phyloP scores from a whole-genome alignment of 2,113 vertebrate genomes.

The Perca schrenkii region DNA sequence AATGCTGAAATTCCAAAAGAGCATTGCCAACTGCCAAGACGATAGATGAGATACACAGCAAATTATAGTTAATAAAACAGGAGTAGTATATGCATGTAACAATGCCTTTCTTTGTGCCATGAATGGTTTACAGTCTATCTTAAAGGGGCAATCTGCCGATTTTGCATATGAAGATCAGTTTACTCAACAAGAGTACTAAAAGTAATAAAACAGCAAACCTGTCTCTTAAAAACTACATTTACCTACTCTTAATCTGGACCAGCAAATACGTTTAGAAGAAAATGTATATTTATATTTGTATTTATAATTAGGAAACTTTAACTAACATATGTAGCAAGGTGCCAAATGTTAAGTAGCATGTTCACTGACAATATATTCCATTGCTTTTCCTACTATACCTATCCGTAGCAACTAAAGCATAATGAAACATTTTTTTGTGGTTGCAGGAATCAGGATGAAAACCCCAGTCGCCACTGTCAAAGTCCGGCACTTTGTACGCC shows the following conservation, averaged over 20 bases:
- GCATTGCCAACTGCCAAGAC: slow-evolving; percentile 39
- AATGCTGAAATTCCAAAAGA: slow-evolving; percentile 63
- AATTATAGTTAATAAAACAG: slow-evolving; percentile 16
- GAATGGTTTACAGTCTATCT: background rate
- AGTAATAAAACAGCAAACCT: background rate
- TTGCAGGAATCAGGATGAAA: background rate
- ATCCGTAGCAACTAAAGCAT: background rate
- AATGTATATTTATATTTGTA: no score
- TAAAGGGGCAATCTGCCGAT: background rate
- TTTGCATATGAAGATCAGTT: background rate
- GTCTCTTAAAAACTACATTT: background rate
- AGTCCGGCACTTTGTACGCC: background rate
- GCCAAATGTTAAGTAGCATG: background rate
- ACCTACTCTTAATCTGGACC: background rate
- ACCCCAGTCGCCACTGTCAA: background rate
- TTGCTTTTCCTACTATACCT: background rate
- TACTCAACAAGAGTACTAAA: background rate
- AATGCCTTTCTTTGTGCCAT: background rate
- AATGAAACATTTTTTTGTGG: background rate
- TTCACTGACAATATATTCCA: background rate
- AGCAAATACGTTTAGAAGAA: background rate
- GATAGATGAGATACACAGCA: slow-evolving; percentile 20
- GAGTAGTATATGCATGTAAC: background rate
- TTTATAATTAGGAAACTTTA: background rate
- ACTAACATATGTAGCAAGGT: background rate